Conservation (phyloP, 2,797 vertebrate species). For the Sus cebifrons region DNA sequence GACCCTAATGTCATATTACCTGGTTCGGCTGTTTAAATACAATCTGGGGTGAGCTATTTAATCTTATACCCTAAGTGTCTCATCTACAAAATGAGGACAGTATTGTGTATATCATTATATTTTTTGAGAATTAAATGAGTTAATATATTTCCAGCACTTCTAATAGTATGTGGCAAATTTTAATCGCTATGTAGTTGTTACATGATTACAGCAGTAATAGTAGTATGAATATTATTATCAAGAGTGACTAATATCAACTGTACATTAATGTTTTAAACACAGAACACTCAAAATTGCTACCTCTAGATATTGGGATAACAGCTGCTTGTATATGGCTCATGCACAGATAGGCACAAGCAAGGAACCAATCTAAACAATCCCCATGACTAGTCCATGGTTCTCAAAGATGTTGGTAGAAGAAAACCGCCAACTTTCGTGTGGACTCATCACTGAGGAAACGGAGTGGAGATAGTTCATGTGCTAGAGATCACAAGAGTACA, state of each 20-base stretch:
- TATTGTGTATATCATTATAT: not conserved
- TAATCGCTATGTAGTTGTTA: not conserved
- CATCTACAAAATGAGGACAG: not conserved
- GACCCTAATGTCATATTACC: not conserved
- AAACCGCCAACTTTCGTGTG: not conserved
- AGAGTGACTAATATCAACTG: not conserved
- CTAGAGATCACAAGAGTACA: not conserved
- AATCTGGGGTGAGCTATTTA: not conserved
- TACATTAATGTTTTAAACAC: not conserved
- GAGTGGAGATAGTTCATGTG: not conserved
- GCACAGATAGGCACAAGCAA: not conserved
- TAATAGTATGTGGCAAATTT: not conserved
- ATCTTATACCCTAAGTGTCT: not conserved
- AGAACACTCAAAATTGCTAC: not conserved
- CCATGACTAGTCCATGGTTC: not conserved
- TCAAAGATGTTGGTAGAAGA: not conserved
- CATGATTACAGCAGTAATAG: not conserved
- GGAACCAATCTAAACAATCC: not conserved
- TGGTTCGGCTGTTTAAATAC: not conserved
- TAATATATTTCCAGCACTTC: not conserved
- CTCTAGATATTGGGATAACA: not conserved
- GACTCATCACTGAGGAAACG: not conserved
- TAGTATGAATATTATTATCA: not conserved
- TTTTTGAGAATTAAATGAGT: slow-evolving; percentile 9
- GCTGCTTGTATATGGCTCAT: not conserved